A percentile compares a stretch with the other conserved stretches of the same genome.
phyloP scores from a whole-genome alignment of 2,797 vertebrate species.

The Hippoglossus hippoglossus region DNA sequence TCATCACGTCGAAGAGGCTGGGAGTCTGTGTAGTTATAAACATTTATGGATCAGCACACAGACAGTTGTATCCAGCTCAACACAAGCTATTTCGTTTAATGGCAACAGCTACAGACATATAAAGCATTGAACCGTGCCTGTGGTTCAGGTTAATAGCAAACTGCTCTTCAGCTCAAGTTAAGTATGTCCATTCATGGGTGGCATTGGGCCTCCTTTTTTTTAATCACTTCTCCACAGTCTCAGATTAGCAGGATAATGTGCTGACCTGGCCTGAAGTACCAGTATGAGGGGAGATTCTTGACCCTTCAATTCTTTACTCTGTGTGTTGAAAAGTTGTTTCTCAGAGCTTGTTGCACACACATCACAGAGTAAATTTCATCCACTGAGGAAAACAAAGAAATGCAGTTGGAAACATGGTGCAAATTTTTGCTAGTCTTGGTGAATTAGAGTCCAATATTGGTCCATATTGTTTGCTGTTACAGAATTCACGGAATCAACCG shows the following conservation, averaged over 20 bases:
- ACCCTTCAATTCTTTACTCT: not conserved
- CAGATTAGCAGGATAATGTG: no score
- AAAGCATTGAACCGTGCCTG: not conserved
- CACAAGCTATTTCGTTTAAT: conserved; percentile 1
- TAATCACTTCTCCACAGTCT: no score
- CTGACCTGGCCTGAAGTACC: no score
- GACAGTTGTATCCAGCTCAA: not conserved
- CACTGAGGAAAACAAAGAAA: no score
- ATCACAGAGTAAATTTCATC: no score
- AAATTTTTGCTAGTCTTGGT: no score
- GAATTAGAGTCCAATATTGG: no score
- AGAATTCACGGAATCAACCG: not conserved
- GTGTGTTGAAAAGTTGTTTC: no score
- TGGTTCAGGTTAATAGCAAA: conserved; percentile 6
- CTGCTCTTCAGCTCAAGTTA: conserved; percentile 1
- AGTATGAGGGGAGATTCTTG: no score
- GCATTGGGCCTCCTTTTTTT: not conserved
- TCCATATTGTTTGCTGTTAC: no score
- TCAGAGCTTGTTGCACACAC: no score
- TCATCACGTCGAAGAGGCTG: not conserved
- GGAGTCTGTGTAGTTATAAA: not conserved
- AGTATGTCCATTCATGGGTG: not conserved
- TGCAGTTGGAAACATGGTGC: no score
- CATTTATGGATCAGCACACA: not conserved
- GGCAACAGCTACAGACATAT: not conserved